Evolutionary conservation across 2,888 invertebrate species (phyloP), one percentile per base, ranked within the genome.

Genomic region (Callosobruchus maculatus): DNA sequence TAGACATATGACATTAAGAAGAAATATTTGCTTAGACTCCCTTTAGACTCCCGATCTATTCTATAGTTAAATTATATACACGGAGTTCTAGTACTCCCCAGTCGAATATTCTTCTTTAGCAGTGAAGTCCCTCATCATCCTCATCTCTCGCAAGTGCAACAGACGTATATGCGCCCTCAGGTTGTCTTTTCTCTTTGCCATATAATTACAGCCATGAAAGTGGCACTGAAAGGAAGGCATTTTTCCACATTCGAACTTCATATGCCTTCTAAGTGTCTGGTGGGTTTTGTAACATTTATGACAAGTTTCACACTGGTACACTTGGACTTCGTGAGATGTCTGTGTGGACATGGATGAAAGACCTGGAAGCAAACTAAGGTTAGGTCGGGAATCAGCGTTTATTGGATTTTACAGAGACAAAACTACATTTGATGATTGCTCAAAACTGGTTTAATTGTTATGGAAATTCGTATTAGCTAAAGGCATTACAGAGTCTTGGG

Each of bases 191-290:
- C 71, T 71, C 21, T 71, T 71, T 2, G 30, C 22, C 21, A 31
- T 26, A 20, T 49, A 26, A 20, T 71, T 22, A 31, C 71, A 71
- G 4, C 49, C 49, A 18, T 49, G 18, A 4, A n/a, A 21, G 0
- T 70, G 70, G 70, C 81, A 81, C 0, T 70, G 70, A 74, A 80
- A 81, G 21, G 71, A 70, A 4, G 80, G 79, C 22, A 78, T 76
- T 74, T 78, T 80, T 71, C 78, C 78, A 70, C 81, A 81, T 73
- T 80, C 81, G 73, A 76, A 81, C 70, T 72, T 75, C 13, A 21
- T 67, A 70, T 78, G 78, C 2, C 77, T 73, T 20, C 68, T 70
- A n/a, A 80, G 73, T 20, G 78, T 76, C n/a, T 49, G 49, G 49
- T 49, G 49, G 49, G 49, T 49, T 18, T 49, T 49, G 13, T 49